A percentile compares a stretch with the other conserved stretches of the same genome.
Evolutionary conservation across 1,140 invertebrate species (phyloP).

Genomic region (Caenorhabditis tropicalis): DNA sequence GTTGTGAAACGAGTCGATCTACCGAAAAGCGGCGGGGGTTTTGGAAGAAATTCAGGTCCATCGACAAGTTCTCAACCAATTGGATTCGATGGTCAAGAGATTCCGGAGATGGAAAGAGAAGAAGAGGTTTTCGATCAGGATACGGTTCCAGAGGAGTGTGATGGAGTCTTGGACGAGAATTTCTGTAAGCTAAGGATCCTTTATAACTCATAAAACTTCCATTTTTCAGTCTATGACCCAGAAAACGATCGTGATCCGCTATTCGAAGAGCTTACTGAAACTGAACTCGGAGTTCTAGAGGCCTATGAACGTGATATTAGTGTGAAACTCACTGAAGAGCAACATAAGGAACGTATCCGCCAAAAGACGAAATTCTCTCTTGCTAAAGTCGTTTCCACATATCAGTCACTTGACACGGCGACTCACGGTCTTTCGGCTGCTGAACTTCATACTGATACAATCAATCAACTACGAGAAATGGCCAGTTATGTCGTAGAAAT

Average conservation of each 20-base stretch:
- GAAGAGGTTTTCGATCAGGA: not conserved
- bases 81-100: not conserved
- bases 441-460: not conserved
- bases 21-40: not conserved
- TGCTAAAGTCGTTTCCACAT: not conserved
- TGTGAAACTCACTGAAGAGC: not conserved
- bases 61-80: not conserved
- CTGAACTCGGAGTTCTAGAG: not conserved
- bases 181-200: not conserved
- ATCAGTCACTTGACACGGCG: not conserved
- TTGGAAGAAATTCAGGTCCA: not conserved
- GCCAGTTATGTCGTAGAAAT: constrained; percentile 8
- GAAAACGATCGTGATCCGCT: constrained; percentile 4
- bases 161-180: not conserved
- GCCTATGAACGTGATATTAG: constrained; percentile 1
- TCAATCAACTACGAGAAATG: constrained; percentile 14
- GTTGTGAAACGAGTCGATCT: not conserved
- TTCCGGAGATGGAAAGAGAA: not conserved
- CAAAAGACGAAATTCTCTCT: not conserved
- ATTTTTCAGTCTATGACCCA: constrained; percentile 16
- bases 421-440: not conserved
- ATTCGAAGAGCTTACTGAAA: not conserved
- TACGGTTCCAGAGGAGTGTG: not conserved
- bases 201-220: not conserved
- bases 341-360: not conserved